Evolutionary conservation across 2,888 invertebrate genomes (phyloP).

Genomic region (Chymomyza fuscimana): DNA sequence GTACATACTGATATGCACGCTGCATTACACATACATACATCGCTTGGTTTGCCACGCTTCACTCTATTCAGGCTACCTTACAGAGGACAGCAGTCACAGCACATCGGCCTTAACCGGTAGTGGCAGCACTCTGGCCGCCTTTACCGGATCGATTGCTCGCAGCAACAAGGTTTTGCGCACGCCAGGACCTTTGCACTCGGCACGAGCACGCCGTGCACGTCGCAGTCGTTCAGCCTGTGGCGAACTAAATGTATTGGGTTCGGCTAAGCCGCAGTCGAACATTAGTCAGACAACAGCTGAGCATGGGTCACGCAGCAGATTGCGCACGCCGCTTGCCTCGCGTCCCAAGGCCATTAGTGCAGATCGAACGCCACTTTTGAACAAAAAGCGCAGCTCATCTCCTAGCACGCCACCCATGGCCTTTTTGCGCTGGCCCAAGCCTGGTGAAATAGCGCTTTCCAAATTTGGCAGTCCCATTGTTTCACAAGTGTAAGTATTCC

Average conservation of each 20-base stretch:
- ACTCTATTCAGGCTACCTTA: slow-evolving; percentile 79
- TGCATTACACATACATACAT: slow-evolving; percentile 25
- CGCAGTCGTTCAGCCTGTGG: slow-evolving; percentile 77
- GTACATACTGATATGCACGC: slow-evolving; percentile 21
- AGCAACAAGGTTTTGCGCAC: slow-evolving; percentile 59
- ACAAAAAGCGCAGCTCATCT: slow-evolving; percentile 31
- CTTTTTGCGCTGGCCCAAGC: slow-evolving; percentile 78
- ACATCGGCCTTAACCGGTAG: slow-evolving; percentile 34
- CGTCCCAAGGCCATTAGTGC: slow-evolving; percentile 77
- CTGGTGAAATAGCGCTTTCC: slow-evolving; percentile 78
- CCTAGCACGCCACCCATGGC: slow-evolving; percentile 71
- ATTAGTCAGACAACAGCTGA: slow-evolving; percentile 18
- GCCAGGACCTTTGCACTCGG: slow-evolving; percentile 77
- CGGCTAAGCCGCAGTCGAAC: slow-evolving; percentile 26
- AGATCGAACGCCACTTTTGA: slow-evolving; percentile 70
- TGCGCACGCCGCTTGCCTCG: slow-evolving; percentile 73
- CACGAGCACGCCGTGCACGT: slow-evolving; percentile 73
- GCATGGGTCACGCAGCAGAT: slow-evolving; percentile 70
- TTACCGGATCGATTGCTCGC: slow-evolving; percentile 42
- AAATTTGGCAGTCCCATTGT: slow-evolving; percentile 79
- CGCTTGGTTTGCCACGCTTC: slow-evolving; percentile 34
- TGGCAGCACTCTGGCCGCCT: slow-evolving; percentile 39
- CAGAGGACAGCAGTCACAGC: slow-evolving; percentile 77
- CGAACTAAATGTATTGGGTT: slow-evolving; percentile 32
- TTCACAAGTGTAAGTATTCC: slow-evolving; percentile 73